A percentile compares a stretch with the other conserved stretches of the same genome.
Conservation (phyloP, 1,140 invertebrate species). For the Zeugodacus cucurbitae region DNA sequence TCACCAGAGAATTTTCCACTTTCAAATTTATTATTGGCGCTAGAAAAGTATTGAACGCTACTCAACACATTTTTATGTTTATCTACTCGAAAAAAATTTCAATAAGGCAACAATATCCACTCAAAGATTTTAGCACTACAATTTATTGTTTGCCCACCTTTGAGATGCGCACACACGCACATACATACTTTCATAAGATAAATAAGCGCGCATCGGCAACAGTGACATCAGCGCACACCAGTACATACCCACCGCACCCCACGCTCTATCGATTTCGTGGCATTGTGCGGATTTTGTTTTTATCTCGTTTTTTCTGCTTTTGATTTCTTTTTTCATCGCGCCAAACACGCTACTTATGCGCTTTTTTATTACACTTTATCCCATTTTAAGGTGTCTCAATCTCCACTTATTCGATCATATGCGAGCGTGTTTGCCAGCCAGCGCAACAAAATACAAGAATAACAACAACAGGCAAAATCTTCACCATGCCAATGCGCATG, state of each 20-base stretch:
- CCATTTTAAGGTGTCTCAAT: slow-evolving; percentile 30
- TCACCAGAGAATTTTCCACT: neutral
- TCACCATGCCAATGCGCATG: neutral
- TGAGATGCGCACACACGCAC: neutral
- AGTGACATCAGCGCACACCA: neutral
- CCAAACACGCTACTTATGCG: neutral
- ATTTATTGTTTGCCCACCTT: slow-evolving; percentile 5
- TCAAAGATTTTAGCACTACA: neutral
- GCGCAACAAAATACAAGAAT: neutral
- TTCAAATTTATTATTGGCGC: neutral
- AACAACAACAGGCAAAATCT: neutral
- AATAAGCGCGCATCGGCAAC: neutral
- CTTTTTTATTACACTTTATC: slow-evolving; percentile 11
- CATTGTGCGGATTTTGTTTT: neutral
- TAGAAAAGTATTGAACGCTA: neutral
- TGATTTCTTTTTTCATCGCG: neutral
- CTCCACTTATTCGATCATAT: slow-evolving; percentile 27
- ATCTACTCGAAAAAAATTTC: neutral
- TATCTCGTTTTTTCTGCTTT: too few species aligned
- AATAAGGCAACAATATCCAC: neutral
- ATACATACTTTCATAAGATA: neutral
- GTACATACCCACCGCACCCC: neutral
- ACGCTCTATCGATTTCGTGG: neutral
- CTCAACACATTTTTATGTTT: neutral
- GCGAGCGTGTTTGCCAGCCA: neutral